These are phyloP conservation scores for Heliothis peltigera DNA, from an alignment of 2,888 invertebrate genomes.

Conservation along the genomic window DNA sequence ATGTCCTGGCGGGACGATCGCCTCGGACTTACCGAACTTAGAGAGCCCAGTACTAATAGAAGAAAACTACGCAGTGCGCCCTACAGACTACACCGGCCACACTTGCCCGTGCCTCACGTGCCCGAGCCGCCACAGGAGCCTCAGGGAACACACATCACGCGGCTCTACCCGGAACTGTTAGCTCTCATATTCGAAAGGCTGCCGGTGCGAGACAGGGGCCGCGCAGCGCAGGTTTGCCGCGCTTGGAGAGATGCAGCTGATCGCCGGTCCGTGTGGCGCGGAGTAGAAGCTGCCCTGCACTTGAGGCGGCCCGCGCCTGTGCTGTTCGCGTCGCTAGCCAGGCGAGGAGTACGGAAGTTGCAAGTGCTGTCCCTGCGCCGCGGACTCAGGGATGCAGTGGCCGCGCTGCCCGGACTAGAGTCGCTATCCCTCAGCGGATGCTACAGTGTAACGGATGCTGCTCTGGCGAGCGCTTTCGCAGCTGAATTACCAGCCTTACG, in stretches of 20 bases:
- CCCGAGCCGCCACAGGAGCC: slow-evolving; percentile 86
- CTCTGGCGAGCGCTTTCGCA: slow-evolving; percentile 95
- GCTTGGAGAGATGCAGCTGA: slow-evolving; percentile 98
- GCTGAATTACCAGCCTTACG: slow-evolving; percentile 94
- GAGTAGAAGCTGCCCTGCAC: slow-evolving; percentile 97
- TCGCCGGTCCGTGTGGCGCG: slow-evolving; percentile 97
- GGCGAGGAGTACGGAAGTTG: slow-evolving; percentile 96
- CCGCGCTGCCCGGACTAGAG: slow-evolving; percentile 95
- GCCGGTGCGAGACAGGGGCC: slow-evolving; percentile 96
- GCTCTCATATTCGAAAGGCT: slow-evolving; percentile 97
- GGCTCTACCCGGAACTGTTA: slow-evolving; percentile 97
- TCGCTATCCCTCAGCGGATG: slow-evolving; percentile 97
- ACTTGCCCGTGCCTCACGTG: slow-evolving; percentile 86
- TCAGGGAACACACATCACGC: slow-evolving; percentile 94
- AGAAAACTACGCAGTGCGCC: slow-evolving; percentile 91
- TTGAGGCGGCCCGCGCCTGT: slow-evolving; percentile 95
- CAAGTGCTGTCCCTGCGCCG: slow-evolving; percentile 96
- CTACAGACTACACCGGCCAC: slow-evolving; percentile 92
- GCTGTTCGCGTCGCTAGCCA: slow-evolving; percentile 95
- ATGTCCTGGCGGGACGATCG: slow-evolving; percentile 86
- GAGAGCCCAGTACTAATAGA: slow-evolving; percentile 83
- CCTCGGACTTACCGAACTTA: slow-evolving; percentile 84
- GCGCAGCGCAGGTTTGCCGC: slow-evolving; percentile 96
- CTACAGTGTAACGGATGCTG: slow-evolving; percentile 97
- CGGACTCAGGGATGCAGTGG: slow-evolving; percentile 95